Evolutionary conservation across 2,888 invertebrate species (phyloP), one percentile per base, ranked within the genome.

Genomic region (Alloplasta piceator): DNA sequence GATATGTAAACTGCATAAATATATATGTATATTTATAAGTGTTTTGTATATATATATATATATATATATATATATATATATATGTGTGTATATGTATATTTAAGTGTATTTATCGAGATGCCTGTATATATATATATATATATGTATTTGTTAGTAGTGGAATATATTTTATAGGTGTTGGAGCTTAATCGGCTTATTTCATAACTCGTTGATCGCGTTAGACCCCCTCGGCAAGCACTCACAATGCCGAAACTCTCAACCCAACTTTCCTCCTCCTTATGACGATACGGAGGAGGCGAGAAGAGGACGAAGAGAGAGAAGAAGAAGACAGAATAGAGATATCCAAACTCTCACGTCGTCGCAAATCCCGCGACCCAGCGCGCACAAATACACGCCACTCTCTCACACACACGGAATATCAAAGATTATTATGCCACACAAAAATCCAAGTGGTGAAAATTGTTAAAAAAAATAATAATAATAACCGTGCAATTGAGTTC

Each of bases 151-250:
- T 66, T 56, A 39, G 58, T 67, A 46, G 60, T 26, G 41, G 16
- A 67, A 76, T 74, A 71, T 72, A 67, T 60, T 41, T 46, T 38
- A 41, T 56, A 72, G 78, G 64, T 74, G 70, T 77, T 36, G 68
- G 63, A 52, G 73, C 58, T 68, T 66, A 55, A 81, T 78, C 78
- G 81, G 77, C 73, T 81, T 77, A 81, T 81, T 73, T 70, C 64
- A 74, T 78, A 79, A 78, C 79, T 75, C 75, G 78, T 79, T 79
- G 75, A 79, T 78, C 82, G 79, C 63, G 71, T 82, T 78, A 75
- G 82, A 70, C 68, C 74, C 14, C 3, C 16, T 2, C 9, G 61
- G 41, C 70, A 66, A 67, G 56, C 72, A 67, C 63, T 75, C 52
- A 43, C 73, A 68, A 75, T 70, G 64, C 70, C 58, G 64, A 52